phyloP scores from a whole-genome alignment of 2,797 vertebrate genomes.

The Esox masquinongy region DNA sequence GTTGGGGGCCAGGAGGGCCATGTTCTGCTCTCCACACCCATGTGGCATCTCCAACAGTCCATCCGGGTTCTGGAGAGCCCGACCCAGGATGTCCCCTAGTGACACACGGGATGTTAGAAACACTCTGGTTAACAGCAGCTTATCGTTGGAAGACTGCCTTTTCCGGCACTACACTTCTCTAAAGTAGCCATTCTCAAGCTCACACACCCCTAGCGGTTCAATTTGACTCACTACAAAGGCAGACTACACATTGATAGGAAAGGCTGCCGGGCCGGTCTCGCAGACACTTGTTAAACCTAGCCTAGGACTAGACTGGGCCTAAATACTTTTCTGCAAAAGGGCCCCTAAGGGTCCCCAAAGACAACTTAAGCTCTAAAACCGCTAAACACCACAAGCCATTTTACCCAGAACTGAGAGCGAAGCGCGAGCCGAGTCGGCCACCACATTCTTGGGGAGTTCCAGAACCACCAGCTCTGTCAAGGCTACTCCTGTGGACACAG shows the following conservation, averaged over 20 bases:
- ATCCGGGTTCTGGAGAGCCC: constrained; percentile 76
- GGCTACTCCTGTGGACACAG: constrained; percentile 57
- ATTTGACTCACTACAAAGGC: too few species aligned
- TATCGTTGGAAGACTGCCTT: neutral
- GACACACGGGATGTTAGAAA: constrained; percentile 18
- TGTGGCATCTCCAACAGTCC: constrained; percentile 77
- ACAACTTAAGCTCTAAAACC: too few species aligned
- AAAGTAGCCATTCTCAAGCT: constrained; percentile 19
- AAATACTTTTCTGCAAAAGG: too few species aligned
- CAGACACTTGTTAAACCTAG: too few species aligned
- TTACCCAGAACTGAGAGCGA: constrained; percentile 78
- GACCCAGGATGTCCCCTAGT: constrained; percentile 80
- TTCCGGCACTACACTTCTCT: constrained; percentile 37
- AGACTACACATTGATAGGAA: too few species aligned
- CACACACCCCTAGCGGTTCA: too few species aligned
- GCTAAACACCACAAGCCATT: neutral
- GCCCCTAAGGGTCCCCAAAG: constrained; percentile 75
- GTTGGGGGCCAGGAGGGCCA: constrained; percentile 77
- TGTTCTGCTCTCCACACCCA: constrained; percentile 85
- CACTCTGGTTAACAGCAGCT: too few species aligned
- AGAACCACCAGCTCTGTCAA: constrained; percentile 53
- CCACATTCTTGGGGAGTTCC: constrained; percentile 67
- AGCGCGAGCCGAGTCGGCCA: constrained; percentile 69
- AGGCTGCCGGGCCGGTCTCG: too few species aligned
- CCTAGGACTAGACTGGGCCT: too few species aligned